Evolutionary conservation across 2,888 invertebrate species (phyloP).

Genomic region (Cephus spinipes): DNA sequence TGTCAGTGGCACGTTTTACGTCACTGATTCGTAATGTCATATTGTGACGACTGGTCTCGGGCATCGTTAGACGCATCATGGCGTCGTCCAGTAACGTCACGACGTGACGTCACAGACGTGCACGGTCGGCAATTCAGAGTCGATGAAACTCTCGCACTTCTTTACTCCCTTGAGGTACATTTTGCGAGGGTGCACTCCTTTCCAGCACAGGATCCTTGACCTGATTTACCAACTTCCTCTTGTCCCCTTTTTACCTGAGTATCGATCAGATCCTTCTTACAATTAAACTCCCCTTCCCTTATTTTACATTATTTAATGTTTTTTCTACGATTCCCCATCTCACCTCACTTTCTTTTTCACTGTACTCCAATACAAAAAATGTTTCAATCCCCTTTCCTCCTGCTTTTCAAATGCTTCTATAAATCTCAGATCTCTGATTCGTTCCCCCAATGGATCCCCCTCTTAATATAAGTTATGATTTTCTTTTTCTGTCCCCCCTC

Average conservation of each 20-base stretch:
- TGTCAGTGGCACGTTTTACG: background rate
- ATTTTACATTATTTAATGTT: background rate
- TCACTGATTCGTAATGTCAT: background rate
- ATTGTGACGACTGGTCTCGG: background rate
- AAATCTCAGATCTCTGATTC: background rate
- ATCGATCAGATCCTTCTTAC: background rate
- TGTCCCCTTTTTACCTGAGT: background rate
- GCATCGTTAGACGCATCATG: background rate
- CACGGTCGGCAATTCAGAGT: background rate
- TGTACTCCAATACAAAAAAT: background rate
- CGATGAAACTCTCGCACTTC: background rate
- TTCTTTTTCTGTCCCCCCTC: background rate
- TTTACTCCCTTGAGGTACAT: background rate
- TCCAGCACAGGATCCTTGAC: background rate
- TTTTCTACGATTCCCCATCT: background rate
- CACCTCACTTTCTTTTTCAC: background rate
- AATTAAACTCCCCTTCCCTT: background rate
- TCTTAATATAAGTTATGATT: background rate
- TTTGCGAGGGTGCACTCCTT: background rate
- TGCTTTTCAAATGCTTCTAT: background rate
- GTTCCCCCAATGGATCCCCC: background rate
- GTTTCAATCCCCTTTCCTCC: background rate
- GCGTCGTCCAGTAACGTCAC: background rate
- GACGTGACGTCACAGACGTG: background rate
- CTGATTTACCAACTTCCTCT: background rate